Base-by-base conservation (phyloP, 2,797 vertebrate genomes). In the Falco novaeseelandiae region DNA sequence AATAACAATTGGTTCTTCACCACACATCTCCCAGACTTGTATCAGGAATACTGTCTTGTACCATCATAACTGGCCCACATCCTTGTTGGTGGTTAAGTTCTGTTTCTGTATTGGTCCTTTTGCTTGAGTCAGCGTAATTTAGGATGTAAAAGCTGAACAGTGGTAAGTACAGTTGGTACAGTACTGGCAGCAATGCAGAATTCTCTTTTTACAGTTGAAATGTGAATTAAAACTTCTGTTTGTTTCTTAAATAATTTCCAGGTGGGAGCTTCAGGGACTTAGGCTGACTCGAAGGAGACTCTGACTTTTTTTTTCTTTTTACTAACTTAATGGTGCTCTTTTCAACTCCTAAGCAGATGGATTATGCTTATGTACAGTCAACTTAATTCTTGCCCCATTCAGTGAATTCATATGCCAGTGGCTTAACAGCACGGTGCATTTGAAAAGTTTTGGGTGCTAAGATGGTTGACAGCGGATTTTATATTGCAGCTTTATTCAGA, bases 131-230 rank as follows among this genome's bases (percentile, higher is more conserved):
- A 48, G 0, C 12, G 1, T 70, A 59, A 74, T 54, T 58, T 70
- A n/a, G 90, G 90, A 70, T 93, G 38, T 80, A 57, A 78, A 88
- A 94, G 74, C 94, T 94, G 78, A 82, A 80, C 89, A 89, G 63
- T 51, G 96, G 97, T 96, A 97, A 97, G 96, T 97, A 96, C 72
- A 86, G 72, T 21, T 90, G 83, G 55, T 70, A 49, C 69, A 79
- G 44, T 63, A 40, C 67, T 65, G 71, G 67, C 82, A 93, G 85
- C 87, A 76, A 52, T 44, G 46, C 51, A 95, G 70, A 92, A 76
- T 92, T 80, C n/a, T 94, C 55, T 93, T 93, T 70, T 54, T 83
- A 8, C 54, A 77, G 23, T 30, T 93, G 79, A 96, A 95, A 93
- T 74, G 51, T 89, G 51, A 87, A 89, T 83, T 91, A 83, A 94